These are phyloP conservation scores for Geococcyx californianus DNA, from an alignment of 2,113 vertebrate species.

Conservation along the genomic window DNA sequence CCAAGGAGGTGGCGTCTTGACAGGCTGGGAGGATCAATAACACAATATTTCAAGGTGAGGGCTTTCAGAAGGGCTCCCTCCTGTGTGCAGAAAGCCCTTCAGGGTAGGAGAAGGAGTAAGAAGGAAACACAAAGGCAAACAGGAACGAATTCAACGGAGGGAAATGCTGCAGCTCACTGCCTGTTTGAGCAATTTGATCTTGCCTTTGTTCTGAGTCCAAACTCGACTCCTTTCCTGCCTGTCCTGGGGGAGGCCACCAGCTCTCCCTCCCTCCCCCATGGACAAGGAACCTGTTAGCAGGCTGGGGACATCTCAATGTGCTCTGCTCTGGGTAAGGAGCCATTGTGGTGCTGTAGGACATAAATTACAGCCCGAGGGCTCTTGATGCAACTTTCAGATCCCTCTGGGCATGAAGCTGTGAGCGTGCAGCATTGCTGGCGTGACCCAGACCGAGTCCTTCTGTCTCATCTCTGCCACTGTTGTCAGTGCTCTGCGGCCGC, in stretches of 20 bases:
- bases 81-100: neutral
- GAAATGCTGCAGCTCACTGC: neutral
- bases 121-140: neutral
- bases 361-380: accelerated
- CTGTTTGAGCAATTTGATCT: neutral
- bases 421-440: neutral
- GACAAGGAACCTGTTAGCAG: accelerated
- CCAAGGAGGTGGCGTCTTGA: neutral
- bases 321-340: neutral
- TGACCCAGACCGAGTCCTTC: accelerated
- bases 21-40: neutral
- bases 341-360: accelerated
- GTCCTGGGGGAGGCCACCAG: neutral
- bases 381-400: accelerated
- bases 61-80: neutral
- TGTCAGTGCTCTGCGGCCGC: neutral
- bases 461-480: neutral
- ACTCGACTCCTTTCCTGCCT: neutral
- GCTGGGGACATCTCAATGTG: accelerated
- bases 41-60: neutral
- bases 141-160: neutral
- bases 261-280: neutral
- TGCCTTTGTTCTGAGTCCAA: neutral
- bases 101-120: neutral
- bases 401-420: neutral